Evolutionary conservation across 23 tunicate species (phyloP).

Genomic region (Pegea sp.): DNA sequence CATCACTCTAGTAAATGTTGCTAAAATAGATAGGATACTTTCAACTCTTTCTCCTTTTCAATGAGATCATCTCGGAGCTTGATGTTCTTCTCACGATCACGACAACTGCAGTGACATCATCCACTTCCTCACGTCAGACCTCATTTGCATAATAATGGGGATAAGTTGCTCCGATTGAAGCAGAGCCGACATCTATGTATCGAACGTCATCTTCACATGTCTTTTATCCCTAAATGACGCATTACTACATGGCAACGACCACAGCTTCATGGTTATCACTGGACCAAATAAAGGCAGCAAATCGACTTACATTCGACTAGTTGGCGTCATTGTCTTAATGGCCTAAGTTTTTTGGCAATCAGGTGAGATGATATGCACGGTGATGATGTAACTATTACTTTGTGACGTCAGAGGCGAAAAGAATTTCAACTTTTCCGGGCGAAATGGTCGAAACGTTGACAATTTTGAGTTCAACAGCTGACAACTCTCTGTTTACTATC

Average conservation of each 20-base stretch:
- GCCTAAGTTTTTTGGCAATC: constrained; percentile 76
- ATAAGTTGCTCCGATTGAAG: constrained; percentile 43
- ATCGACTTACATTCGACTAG: constrained; percentile 72
- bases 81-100: constrained; percentile 71
- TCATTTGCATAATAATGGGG: constrained; percentile 15
- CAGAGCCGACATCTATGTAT: constrained; percentile 79
- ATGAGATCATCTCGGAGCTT: constrained; percentile 31
- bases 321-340: constrained; percentile 57
- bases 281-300: constrained; percentile 98
- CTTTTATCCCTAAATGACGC: too few relatives aligned
- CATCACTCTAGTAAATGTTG: too few relatives aligned
- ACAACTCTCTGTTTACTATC: constrained; percentile 59
- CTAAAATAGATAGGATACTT: too few relatives aligned
- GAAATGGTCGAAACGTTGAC: constrained; percentile 81
- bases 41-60: too few relatives aligned
- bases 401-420: too few relatives aligned
- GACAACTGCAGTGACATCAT: constrained; percentile 39
- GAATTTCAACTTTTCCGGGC: constrained; percentile 79
- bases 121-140: constrained; percentile 60
- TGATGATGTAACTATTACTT: too few relatives aligned
- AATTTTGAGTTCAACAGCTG: constrained; percentile 50
- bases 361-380: too few relatives aligned
- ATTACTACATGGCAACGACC: too few relatives aligned
- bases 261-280: too few relatives aligned
- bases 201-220: too few relatives aligned